Conservation (phyloP, 2,888 invertebrate species). For the Tetrapedia diversipes region DNA sequence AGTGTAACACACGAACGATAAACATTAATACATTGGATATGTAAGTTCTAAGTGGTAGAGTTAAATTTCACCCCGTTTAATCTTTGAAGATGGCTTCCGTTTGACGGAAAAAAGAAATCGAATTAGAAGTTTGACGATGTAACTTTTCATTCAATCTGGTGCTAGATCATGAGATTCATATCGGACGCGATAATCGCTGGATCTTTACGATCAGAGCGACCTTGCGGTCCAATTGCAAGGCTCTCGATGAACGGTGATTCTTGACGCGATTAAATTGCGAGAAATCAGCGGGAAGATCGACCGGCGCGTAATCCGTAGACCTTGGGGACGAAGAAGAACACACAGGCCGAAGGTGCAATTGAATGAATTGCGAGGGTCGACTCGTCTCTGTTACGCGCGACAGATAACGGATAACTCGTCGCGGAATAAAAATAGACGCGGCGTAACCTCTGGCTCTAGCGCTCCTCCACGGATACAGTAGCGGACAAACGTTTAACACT, state of each 20-base stretch:
- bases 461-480: neutral
- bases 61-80: no score
- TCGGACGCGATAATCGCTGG: constrained; percentile 20
- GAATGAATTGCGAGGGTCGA: constrained; percentile 37
- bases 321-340: constrained; percentile 57
- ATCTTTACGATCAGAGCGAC: constrained; percentile 37
- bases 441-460: constrained; percentile 10
- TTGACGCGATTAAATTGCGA: constrained; percentile 54
- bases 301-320: constrained; percentile 12
- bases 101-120: neutral
- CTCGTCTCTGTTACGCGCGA: constrained; percentile 25
- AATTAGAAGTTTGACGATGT: neutral
- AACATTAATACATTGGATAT: no score
- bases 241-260: constrained; percentile 43
- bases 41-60: no score
- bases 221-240: constrained; percentile 51
- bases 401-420: constrained; percentile 39
- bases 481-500: no score
- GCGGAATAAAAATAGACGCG: constrained; percentile 38
- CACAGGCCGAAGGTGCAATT: constrained; percentile 57
- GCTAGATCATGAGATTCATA: constrained; percentile 15
- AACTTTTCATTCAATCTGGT: constrained; percentile 7
- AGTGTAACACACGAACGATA: no score
- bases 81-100: no score
- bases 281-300: constrained; percentile 38